Conservation (phyloP, 2,888 invertebrate species). For the Steinernema scapterisci region DNA sequence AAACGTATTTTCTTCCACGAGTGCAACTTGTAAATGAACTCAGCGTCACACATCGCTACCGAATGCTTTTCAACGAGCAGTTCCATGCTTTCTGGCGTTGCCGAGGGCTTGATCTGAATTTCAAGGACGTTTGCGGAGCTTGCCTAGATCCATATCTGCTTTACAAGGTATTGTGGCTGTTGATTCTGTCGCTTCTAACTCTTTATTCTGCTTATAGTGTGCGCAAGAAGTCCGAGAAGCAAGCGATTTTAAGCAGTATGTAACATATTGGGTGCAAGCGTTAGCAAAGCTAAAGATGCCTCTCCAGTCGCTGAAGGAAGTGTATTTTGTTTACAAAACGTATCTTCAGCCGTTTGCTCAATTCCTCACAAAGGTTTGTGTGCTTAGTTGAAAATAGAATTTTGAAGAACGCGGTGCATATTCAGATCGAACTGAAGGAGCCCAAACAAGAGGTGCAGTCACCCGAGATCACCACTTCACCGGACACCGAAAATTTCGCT, state of each 20-base stretch:
- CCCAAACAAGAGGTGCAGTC: neutral
- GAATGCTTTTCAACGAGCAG: constrained; percentile 1
- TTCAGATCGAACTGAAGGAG: neutral
- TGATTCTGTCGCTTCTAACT: neutral
- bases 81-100: constrained; percentile 2
- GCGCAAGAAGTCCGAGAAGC: neutral
- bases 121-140: neutral
- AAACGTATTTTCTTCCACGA: neutral
- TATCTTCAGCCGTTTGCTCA: neutral
- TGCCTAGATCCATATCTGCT: neutral
- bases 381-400: neutral
- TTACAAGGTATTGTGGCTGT: neutral
- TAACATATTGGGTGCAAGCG: neutral
- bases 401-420: neutral
- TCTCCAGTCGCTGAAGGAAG: neutral
- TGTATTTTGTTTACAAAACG: neutral
- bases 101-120: neutral
- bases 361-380: neutral
- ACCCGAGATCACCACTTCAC: neutral
- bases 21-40: neutral
- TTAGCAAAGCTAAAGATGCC: neutral
- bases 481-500: no score
- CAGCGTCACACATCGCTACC: neutral
- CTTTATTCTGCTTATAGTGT: neutral
- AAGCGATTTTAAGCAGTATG: neutral